A percentile compares a stretch with the other conserved stretches of the same genome.
Conservation (phyloP, 2,888 invertebrate species). For the Caenorhabditis wallacei region DNA sequence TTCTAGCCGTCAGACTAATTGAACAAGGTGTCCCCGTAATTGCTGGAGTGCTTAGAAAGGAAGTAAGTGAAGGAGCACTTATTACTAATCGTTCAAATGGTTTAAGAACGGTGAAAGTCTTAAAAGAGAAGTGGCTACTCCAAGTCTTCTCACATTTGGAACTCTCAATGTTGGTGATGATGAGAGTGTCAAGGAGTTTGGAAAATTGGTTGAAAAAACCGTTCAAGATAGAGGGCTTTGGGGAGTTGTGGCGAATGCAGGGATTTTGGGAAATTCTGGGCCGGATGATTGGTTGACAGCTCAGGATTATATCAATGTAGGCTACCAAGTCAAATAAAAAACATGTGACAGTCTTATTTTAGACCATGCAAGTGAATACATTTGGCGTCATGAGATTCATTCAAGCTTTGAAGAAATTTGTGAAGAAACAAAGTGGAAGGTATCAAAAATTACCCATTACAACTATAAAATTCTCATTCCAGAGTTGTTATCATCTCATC, state of each 20-base stretch:
- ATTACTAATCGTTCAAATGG: no score
- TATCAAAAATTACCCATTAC: background rate
- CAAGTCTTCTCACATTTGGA: slow-evolving; percentile 66
- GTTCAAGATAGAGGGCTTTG: slow-evolving; percentile 66
- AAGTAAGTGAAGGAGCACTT: no score
- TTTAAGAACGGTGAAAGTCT: slow-evolving; percentile 73
- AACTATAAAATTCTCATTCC: background rate
- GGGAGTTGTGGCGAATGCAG: slow-evolving; percentile 81
- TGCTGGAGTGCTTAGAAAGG: slow-evolving; percentile 66
- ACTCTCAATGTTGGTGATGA: slow-evolving; percentile 75
- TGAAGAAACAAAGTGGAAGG: slow-evolving; percentile 72
- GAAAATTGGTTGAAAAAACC: slow-evolving; percentile 67
- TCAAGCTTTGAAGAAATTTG: slow-evolving; percentile 74
- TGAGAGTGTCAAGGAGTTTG: slow-evolving; percentile 73
- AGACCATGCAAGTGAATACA: slow-evolving; percentile 80
- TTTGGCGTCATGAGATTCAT: slow-evolving; percentile 83
- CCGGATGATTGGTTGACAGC: slow-evolving; percentile 83
- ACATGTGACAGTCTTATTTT: no score
- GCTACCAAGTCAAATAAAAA: no score
- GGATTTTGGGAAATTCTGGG: slow-evolving; percentile 78
- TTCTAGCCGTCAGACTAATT: slow-evolving; percentile 62
- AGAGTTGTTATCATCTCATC: slow-evolving; percentile 84
- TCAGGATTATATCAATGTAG: slow-evolving; percentile 81
- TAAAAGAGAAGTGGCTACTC: slow-evolving; percentile 53
- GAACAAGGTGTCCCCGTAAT: slow-evolving; percentile 67